These are phyloP conservation scores for Brienomyrus longianalis DNA, from an alignment of 2,113 vertebrate species.

Conservation along the genomic window DNA sequence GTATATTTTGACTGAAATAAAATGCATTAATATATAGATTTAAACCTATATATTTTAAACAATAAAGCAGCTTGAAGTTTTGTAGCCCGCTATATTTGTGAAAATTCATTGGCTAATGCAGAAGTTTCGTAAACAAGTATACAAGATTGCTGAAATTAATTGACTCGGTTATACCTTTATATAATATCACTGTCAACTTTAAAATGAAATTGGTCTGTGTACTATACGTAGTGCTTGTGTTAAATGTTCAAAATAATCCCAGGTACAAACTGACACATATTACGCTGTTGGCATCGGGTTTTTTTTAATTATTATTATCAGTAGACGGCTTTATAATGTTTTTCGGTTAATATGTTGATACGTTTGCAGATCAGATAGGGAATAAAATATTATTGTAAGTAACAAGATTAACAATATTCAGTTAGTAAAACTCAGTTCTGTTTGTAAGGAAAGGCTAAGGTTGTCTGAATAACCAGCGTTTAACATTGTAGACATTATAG, in stretches of 20 bases:
- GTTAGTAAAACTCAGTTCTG: background rate
- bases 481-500: background rate
- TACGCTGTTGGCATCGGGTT: background rate
- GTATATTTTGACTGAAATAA: background rate
- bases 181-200: background rate
- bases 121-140: background rate
- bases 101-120: background rate
- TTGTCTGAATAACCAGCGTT: background rate
- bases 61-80: background rate
- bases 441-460: background rate
- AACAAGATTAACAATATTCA: background rate
- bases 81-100: conserved; percentile 28
- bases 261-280: background rate
- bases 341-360: background rate
- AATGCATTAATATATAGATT: background rate
- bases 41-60: background rate
- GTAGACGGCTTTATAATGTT: background rate
- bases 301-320: background rate
- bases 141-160: background rate
- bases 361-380: background rate
- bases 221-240: background rate
- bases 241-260: background rate
- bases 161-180: background rate
- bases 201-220: background rate
- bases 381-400: background rate